A percentile compares a stretch with the other conserved stretches of the same genome.
Conservation (phyloP, 1,140 invertebrate species). For the Medauroidea extradentata region DNA sequence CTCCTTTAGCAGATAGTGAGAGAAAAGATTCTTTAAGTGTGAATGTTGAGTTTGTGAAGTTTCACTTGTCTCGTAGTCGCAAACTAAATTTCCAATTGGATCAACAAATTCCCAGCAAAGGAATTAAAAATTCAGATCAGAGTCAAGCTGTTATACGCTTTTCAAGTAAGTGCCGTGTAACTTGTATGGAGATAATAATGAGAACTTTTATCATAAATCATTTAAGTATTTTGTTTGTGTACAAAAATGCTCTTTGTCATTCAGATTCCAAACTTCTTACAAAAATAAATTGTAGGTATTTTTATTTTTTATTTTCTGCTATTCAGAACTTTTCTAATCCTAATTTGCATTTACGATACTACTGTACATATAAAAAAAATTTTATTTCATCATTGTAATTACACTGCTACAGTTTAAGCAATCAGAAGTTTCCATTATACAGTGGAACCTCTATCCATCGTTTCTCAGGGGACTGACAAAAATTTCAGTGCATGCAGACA, state of each 20-base stretch:
- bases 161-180: conserved; percentile 63
- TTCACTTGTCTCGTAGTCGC: conserved; percentile 84
- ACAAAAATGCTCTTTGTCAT: not conserved
- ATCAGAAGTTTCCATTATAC: too few species aligned
- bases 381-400: too few species aligned
- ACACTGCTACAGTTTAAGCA: too few species aligned
- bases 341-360: too few species aligned
- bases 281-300: not conserved
- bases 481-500: too few species aligned
- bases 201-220: not conserved
- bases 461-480: too few species aligned
- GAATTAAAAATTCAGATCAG: conserved; percentile 50
- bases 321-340: not conserved
- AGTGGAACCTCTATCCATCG: too few species aligned
- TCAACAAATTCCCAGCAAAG: conserved; percentile 34
- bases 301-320: not conserved
- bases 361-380: too few species aligned
- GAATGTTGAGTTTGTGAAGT: conserved; percentile 96
- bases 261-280: not conserved
- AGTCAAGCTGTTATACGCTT: conserved; percentile 81
- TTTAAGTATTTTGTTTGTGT: not conserved
- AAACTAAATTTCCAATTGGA: conserved; percentile 73
- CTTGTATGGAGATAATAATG: not conserved
- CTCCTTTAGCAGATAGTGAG: conserved; percentile 80
- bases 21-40: conserved; percentile 93